These are phyloP conservation scores for Harpalus rufipes DNA, from an alignment of 2,888 invertebrate species.

Conservation along the genomic window DNA sequence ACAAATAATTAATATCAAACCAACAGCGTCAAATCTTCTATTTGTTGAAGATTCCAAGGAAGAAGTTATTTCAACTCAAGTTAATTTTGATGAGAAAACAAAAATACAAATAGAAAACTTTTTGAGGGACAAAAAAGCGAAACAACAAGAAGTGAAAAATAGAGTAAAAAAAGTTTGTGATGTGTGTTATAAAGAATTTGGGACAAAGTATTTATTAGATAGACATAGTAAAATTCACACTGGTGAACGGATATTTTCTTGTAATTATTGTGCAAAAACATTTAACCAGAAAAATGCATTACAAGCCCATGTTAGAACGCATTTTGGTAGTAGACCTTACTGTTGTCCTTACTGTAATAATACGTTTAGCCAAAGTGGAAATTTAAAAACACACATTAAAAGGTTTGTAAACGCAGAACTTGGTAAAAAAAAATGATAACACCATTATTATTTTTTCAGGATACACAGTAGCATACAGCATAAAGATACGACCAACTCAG, in stretches of 20 bases:
- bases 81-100: slow-evolving; percentile 61
- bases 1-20: slow-evolving; percentile 59
- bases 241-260: slow-evolving; percentile 80
- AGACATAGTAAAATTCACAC: slow-evolving; percentile 78
- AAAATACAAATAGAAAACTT: slow-evolving; percentile 55
- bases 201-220: slow-evolving; percentile 73
- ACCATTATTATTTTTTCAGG: slow-evolving; percentile 32
- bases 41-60: slow-evolving; percentile 57
- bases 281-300: slow-evolving; percentile 82
- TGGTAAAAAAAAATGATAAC: not conserved
- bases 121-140: slow-evolving; percentile 56
- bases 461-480: slow-evolving; percentile 43
- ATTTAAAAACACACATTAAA: slow-evolving; percentile 81
- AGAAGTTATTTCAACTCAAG: slow-evolving; percentile 55
- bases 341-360: slow-evolving; percentile 81
- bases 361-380: slow-evolving; percentile 81
- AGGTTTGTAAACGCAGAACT: slow-evolving; percentile 72
- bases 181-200: slow-evolving; percentile 74
- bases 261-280: slow-evolving; percentile 79
- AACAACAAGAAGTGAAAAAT: slow-evolving; percentile 55
- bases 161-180: slow-evolving; percentile 72
- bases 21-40: slow-evolving; percentile 55
- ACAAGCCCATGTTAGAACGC: slow-evolving; percentile 80
- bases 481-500: slow-evolving; percentile 38
- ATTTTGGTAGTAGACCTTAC: slow-evolving; percentile 80